Base-by-base conservation (phyloP, 2,888 invertebrate species). In the Rutpela maculata region DNA sequence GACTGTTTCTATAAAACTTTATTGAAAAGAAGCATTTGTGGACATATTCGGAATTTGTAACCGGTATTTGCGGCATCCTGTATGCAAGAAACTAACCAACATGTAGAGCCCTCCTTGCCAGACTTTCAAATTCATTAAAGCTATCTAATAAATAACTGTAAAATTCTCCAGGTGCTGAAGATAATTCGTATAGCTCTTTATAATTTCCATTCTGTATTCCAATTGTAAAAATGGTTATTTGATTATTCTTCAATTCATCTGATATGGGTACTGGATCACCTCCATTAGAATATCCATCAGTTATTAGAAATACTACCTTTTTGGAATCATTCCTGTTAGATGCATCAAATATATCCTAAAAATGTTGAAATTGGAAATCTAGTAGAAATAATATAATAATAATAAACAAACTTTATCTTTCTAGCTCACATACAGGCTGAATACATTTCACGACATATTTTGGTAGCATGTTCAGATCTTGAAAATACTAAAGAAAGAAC, bases 271-370 rank as follows among this genome's bases (percentile, higher is more conserved):
- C 89, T 0, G 95, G 95, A 88, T 94, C 92, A 0, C 93, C 93
- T 1, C 93, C 94, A 86, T 94, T 94, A 7, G 94, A 94, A 85
- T 93, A 94, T 15, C 94, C 94, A 84, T 95, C 94, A 0, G 94
- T 94, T 80, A 95, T 92, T 4, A 95, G 88, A 84, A 95, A 94
- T 11, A 95, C 90, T 0, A 93, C 92, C 86, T 93, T 93, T 80
- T 90, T 91, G 3, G 92, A 90, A 22, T 89, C 88, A 31, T 88
- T 86, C 18, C 92, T 82, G 50, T 80, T 75, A 0, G 84, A 82
- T 22, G 90, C 87, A 65, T 88, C 86, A 35, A 93, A 90, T 67
- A 92, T 92, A 74, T 89, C 89, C 91, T 92, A 81, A 19, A 84
- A 85, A 38, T 57, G 11, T 19, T 22, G 35, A 15, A 62, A 62